Base-by-base conservation (phyloP, 1,140 invertebrate species). In the Bombus polaris region DNA sequence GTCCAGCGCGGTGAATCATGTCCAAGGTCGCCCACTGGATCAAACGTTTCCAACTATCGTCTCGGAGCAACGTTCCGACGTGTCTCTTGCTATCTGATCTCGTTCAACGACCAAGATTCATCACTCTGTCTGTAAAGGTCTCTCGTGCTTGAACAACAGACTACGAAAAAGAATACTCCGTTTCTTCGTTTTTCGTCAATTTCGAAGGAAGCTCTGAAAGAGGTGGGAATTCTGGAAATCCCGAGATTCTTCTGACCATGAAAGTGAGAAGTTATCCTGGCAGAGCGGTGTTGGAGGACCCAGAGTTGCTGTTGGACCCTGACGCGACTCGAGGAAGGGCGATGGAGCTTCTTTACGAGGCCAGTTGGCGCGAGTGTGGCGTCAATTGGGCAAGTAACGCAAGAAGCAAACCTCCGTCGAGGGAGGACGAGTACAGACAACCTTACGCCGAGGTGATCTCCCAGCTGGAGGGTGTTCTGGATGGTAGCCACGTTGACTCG, bases 261-360 rank as follows among this genome's bases (percentile, higher is more conserved):
- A 97, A 97, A 96, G 97, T 98, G 74, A 96, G 97, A 94, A 97
- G 97, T 91, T 97, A 98, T 94, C 97, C 97, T 28, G 97, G 97
- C 81, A 97, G 97, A 94, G 97, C 97, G 68, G 97, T 97, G 22
- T 81, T 94, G 53, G 95, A 95, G 92, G 96, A 96, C 78, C 94
- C 96, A 39, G 96, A 96, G 89, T 89, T 96, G 57, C 93, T 96
- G 25, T 94, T 97, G 94, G 97, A 97, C 57, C 94, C 94, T 83
- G 97, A 97, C 93, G 96, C 97, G 10, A 95, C 94, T 42, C 89
- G 96, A 94, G 93, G 96, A 94, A 92, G 95, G 59, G 95, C 95
- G 4, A 97, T 97, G 96, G 97, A 97, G 87, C 95, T 97, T n/a
- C 96, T 97, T 53, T 98, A 98, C 93, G 97, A 98, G 90, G 97